Conservation (phyloP, 92 coral and sea anemone genomes). For the Meandrina meandrites region DNA sequence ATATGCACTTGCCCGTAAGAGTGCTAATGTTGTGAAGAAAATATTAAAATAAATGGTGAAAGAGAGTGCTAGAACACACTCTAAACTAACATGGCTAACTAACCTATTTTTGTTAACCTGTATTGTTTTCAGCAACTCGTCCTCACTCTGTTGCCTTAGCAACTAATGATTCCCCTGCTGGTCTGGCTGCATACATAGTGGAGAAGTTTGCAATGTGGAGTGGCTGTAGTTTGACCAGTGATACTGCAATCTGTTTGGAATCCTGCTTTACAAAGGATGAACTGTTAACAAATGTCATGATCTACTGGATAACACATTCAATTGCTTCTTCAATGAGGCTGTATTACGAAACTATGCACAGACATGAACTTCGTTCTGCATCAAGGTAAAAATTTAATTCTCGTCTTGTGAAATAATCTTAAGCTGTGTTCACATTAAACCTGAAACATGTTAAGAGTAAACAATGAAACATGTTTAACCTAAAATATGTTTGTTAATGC, state of each 20-base stretch:
- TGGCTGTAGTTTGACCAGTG: slow-evolving; percentile 66
- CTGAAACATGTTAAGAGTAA: too few relatives aligned
- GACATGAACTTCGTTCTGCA: not conserved
- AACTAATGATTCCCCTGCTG: slow-evolving; percentile 86
- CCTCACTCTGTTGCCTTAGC: slow-evolving; percentile 88
- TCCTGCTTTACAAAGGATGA: slow-evolving; percentile 82
- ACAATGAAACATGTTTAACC: too few relatives aligned
- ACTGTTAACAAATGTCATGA: slow-evolving; percentile 78
- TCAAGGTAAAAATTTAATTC: not conserved
- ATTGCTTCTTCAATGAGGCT: slow-evolving; percentile 81
- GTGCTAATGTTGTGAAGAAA: too few relatives aligned
- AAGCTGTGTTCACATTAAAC: not conserved
- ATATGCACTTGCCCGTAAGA: too few relatives aligned
- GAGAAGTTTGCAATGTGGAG: slow-evolving; percentile 85
- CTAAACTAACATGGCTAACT: too few relatives aligned
- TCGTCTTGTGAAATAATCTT: not conserved
- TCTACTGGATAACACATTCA: slow-evolving; percentile 83
- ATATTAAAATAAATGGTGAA: too few relatives aligned
- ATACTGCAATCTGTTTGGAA: slow-evolving; percentile 73
- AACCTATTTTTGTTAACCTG: not conserved
- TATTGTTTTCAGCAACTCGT: slow-evolving; percentile 65
- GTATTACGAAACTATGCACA: slow-evolving; percentile 63
- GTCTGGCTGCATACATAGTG: slow-evolving; percentile 82
- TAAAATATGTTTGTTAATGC: too few relatives aligned
- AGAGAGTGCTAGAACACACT: too few relatives aligned